Percentiles rank a stretch among this genome's conserved stretches.
phyloP scores from a whole-genome alignment of 2,797 vertebrate genomes.

The Phaenicophaeus curvirostris region DNA sequence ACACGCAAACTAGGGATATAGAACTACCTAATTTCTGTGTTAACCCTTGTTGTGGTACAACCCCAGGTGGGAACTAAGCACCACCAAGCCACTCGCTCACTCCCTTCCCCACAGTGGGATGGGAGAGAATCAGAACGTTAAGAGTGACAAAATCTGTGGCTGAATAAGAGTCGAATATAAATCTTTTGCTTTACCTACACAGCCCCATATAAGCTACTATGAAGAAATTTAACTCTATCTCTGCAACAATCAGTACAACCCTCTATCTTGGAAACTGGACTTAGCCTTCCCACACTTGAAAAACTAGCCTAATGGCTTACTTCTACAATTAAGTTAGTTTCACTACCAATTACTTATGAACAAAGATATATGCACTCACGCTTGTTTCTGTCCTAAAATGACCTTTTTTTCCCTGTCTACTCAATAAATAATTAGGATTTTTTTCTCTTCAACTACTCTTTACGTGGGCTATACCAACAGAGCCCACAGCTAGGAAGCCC shows the following conservation, averaged over 20 bases:
- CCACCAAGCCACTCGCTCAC: neutral
- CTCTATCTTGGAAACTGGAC: neutral
- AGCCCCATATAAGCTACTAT: neutral
- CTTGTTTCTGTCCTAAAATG: neutral
- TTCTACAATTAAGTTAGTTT: neutral
- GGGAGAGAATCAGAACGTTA: neutral
- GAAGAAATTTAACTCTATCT: neutral
- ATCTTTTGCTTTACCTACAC: neutral
- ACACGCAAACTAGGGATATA: rapidly evolving
- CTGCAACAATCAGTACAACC: neutral
- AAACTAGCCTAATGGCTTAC: neutral
- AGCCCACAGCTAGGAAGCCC: neutral
- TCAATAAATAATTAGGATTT: neutral
- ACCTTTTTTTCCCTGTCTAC: neutral
- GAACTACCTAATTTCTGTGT: neutral
- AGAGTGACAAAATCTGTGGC: neutral
- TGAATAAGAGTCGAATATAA: neutral
- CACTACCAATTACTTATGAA: neutral
- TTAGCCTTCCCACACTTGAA: neutral
- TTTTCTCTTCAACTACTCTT: neutral
- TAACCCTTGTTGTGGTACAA: neutral
- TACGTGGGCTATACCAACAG: neutral
- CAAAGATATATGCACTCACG: neutral
- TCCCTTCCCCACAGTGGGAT: neutral
- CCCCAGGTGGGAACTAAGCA: neutral